Conservation (phyloP, 2,888 invertebrate species). For the Thecocarcelia acutangulata region DNA sequence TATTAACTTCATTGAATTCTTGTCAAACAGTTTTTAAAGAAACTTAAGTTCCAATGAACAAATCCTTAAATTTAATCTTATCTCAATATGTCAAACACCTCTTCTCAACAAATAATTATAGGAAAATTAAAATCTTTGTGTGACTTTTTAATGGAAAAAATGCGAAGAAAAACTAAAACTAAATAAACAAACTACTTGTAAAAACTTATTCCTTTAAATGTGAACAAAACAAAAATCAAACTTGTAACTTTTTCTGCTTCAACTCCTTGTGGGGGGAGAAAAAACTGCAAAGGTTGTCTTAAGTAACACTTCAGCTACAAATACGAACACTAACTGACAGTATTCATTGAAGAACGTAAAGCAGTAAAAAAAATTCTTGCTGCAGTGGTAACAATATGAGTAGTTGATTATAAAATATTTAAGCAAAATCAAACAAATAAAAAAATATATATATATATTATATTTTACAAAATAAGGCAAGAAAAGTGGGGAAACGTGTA, state of each 20-base stretch:
- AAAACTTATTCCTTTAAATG: constrained; percentile 40
- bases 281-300: constrained; percentile 47
- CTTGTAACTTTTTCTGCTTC: constrained; percentile 53
- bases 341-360: not conserved
- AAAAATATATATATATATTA: too few relatives aligned
- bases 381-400: constrained; percentile 21
- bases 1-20: too few relatives aligned
- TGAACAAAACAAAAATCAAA: constrained; percentile 16
- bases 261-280: constrained; percentile 41
- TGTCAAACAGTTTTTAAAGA: not conserved
- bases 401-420: constrained; percentile 25
- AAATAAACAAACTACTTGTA: constrained; percentile 23
- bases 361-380: not conserved
- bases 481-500: constrained; percentile 7
- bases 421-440: constrained; percentile 20
- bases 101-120: constrained; percentile 55
- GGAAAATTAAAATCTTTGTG: constrained; percentile 56
- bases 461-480: not conserved
- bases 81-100: constrained; percentile 54
- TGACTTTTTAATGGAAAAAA: constrained; percentile 54
- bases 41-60: not conserved
- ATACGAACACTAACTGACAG: not conserved
- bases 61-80: constrained; percentile 23
- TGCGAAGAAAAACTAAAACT: constrained; percentile 5
- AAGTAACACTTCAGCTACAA: constrained; percentile 47